Base-by-base conservation (phyloP, 2,113 vertebrate genomes). In the Oophaga pumilio region DNA sequence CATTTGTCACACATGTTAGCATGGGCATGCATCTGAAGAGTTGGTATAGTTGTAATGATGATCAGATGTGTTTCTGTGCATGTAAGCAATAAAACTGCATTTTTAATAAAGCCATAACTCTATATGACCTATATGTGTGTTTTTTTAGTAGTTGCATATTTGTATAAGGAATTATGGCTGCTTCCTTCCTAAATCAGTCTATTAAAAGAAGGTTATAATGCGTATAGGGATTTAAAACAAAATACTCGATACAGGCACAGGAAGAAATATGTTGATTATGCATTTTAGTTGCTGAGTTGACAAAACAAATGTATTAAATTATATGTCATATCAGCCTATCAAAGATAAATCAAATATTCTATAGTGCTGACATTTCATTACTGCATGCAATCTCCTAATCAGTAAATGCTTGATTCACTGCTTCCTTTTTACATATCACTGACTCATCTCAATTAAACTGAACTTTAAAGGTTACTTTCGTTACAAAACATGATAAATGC, bases 331-430 rank as follows among this genome's bases (percentile, higher is more conserved):
- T 88, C 87, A 84, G 71, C 80, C 87, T 88, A 88, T 88, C 87
- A 88, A 88, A 88, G 80, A 88, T 88, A 88, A 88, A 88, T 88
- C 87, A 88, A 84, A 88, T 88, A 88, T 84, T 84, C 59, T 77
- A 84, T 77, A 88, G 18, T 88, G 87, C 87, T 88, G 87, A 88
- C 87, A 88, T 88, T 88, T 88, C 87, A 88, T 88, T 88, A 88
- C 87, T 53, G 87, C 80, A 66, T 88, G 87, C 87, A 88, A 88
- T 88, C 87, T 88, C 81, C 59, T 88, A 88, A 88, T 88, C 87
- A 84, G 71, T 83, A 88, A 88, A 77, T 76, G 57, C 71, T 88
- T 88, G 87, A 88, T 88, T 88, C 81, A 88, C 87, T 87, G 80
- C 86, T 88, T 88, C 80, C 57, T 77, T 83, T 88, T 83, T 88